Evolutionary conservation across 2,888 invertebrate genomes (phyloP).

Genomic region (Lasioglossum malachurum): DNA sequence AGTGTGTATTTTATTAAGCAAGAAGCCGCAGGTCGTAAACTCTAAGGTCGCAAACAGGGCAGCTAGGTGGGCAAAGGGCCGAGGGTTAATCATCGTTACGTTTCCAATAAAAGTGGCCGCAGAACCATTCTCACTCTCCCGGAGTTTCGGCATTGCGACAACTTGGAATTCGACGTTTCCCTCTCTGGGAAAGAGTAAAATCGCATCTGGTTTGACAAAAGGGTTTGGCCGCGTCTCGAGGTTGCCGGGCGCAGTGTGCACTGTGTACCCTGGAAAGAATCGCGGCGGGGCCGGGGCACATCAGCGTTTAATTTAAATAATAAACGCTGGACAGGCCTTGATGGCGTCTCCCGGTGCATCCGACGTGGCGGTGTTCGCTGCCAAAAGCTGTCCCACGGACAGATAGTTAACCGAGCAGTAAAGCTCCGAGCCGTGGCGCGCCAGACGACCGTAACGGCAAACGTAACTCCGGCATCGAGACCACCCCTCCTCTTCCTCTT

Average conservation of each 20-base stretch:
- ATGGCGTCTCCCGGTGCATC: conserved; percentile 19
- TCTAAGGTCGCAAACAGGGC: not conserved
- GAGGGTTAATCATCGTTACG: conserved; percentile 15
- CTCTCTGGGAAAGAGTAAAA: not conserved
- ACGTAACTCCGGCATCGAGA: conserved; percentile 37
- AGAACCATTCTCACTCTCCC: not conserved
- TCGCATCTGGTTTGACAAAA: conserved; percentile 25
- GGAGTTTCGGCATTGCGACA: not conserved
- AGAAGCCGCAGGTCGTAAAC: not conserved
- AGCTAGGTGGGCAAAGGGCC: not conserved
- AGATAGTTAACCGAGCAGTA: conserved; percentile 61
- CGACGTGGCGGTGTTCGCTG: conserved; percentile 38
- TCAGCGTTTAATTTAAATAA: conserved; percentile 59
- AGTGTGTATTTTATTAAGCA: not conserved
- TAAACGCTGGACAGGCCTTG: conserved; percentile 38
- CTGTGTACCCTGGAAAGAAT: conserved; percentile 15
- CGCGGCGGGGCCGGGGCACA: not conserved
- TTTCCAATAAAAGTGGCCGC: conserved; percentile 15
- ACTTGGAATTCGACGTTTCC: conserved; percentile 1
- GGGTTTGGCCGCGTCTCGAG: not conserved
- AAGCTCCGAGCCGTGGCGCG: conserved; percentile 42
- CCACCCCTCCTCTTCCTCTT: not conserved
- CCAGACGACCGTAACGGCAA: conserved; percentile 58
- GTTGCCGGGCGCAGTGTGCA: too few relatives aligned
- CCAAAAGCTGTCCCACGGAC: conserved; percentile 57